Percentiles rank a stretch among this genome's conserved stretches.
These are phyloP conservation scores for Brachyopa scutellaris DNA, from an alignment of 2,888 invertebrate species.

Conservation along the genomic window DNA sequence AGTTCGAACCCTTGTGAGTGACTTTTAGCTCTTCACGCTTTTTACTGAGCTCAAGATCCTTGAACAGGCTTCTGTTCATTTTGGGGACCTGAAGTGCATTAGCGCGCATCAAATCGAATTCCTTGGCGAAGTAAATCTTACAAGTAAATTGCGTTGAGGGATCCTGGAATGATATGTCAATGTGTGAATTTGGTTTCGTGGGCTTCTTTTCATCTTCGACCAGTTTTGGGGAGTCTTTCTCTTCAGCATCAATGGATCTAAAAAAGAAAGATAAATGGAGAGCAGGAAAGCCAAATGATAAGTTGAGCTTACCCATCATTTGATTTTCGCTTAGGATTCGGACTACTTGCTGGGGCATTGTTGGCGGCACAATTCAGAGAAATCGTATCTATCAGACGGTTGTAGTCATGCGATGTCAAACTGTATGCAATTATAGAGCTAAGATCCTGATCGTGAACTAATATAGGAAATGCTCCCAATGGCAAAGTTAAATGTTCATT, in stretches of 20 bases:
- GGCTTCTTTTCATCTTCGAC: constrained; percentile 75
- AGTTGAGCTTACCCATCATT: constrained; percentile 76
- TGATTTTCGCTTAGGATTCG: constrained; percentile 78
- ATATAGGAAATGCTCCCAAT: constrained; percentile 85
- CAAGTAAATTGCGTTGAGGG: constrained; percentile 92
- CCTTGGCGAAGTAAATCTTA: constrained; percentile 94
- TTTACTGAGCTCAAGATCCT: constrained; percentile 77
- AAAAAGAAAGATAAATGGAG: not conserved
- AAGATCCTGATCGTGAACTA: constrained; percentile 90
- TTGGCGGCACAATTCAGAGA: constrained; percentile 14
- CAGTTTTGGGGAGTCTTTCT: constrained; percentile 63
- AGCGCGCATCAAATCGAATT: constrained; percentile 91
- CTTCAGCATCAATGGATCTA: constrained; percentile 76
- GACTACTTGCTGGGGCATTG: constrained; percentile 76
- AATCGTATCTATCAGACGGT: constrained; percentile 84
- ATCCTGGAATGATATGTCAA: constrained; percentile 86
- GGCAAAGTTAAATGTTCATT: constrained; percentile 89
- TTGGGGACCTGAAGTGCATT: constrained; percentile 78
- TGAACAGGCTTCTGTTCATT: constrained; percentile 77
- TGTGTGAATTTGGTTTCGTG: constrained; percentile 79
- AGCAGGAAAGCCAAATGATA: not conserved
- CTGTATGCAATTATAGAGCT: constrained; percentile 94
- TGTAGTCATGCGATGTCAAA: constrained; percentile 88
- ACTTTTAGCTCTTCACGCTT: constrained; percentile 80
- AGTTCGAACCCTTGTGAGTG: constrained; percentile 76